Percentiles rank a stretch among this genome's conserved stretches.
Conservation (phyloP, 2,888 invertebrate genomes). For the Habrosyne pyritoides region DNA sequence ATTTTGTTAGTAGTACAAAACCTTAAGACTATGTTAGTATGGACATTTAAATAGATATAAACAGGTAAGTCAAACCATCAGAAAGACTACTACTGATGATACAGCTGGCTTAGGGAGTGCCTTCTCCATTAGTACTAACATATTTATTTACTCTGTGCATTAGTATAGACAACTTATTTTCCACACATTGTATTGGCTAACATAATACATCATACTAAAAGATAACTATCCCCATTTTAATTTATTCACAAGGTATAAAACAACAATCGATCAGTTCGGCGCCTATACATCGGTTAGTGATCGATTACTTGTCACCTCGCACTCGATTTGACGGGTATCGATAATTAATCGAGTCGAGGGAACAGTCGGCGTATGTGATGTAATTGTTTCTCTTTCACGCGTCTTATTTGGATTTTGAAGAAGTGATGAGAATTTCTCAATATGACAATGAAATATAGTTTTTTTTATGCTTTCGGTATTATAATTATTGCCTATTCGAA, state of each 20-base stretch:
- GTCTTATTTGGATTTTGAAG: neutral
- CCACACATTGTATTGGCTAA: constrained; percentile 1
- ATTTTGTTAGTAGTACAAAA: no score
- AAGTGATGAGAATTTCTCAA: neutral
- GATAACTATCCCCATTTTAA: constrained; percentile 66
- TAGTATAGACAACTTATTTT: neutral
- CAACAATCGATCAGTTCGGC: constrained; percentile 72
- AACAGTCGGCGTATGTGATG: constrained; percentile 40
- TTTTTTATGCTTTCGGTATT: no score
- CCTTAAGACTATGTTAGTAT: no score
- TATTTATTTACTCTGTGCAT: no score
- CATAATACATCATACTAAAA: constrained; percentile 41
- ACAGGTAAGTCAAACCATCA: no score
- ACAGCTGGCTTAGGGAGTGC: no score
- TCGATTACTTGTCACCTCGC: constrained; percentile 67
- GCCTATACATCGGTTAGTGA: constrained; percentile 64
- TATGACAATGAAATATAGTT: neutral
- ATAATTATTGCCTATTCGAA: no score
- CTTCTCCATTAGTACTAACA: no score
- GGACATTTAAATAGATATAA: no score
- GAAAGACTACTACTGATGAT: no score
- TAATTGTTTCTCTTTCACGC: constrained; percentile 39
- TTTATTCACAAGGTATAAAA: constrained; percentile 67
- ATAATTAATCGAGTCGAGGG: constrained; percentile 68
- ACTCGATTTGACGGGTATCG: constrained; percentile 59